phyloP scores from a whole-genome alignment of 1,140 invertebrate species.

The Triops cancriformis region DNA sequence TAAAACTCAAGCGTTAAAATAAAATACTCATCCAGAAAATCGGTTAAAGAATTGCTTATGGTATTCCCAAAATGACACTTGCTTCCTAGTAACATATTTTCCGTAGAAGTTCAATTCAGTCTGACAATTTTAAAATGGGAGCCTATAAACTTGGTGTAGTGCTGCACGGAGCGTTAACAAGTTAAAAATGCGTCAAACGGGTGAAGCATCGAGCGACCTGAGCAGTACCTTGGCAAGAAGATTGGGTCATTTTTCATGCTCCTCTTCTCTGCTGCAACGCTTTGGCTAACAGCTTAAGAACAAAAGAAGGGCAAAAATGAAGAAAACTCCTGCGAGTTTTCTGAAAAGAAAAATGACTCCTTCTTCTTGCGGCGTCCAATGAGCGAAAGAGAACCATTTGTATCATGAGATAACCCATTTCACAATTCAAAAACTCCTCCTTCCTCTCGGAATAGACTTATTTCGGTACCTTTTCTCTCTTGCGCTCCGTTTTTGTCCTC shows the following conservation, averaged over 20 bases:
- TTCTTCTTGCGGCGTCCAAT: conserved; percentile 1
- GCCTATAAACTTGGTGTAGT: too few relatives aligned
- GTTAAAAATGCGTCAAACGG: not conserved
- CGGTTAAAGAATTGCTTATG: too few relatives aligned
- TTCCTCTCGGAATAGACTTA: not conserved
- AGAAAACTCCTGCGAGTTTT: not conserved
- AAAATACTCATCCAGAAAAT: too few relatives aligned
- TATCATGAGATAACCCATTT: not conserved
- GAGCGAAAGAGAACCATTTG: not conserved
- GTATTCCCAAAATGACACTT: too few relatives aligned
- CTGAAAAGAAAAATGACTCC: not conserved
- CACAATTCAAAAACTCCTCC: not conserved
- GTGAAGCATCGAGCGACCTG: not conserved
- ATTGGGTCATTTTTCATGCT: not conserved
- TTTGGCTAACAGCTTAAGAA: too few relatives aligned
- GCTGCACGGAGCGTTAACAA: too few relatives aligned
- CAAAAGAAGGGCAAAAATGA: too few relatives aligned
- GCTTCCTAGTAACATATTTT: too few relatives aligned
- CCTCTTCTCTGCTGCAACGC: too few relatives aligned
- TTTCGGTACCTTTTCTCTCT: not conserved
- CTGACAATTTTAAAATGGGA: too few relatives aligned
- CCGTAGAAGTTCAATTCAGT: too few relatives aligned
- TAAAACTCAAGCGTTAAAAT: too few relatives aligned
- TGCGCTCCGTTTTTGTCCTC: not conserved
- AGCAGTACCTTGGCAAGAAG: not conserved